Conservation (phyloP, 23 tunicate species). For the Oikopleura vanhoeffeni region DNA sequence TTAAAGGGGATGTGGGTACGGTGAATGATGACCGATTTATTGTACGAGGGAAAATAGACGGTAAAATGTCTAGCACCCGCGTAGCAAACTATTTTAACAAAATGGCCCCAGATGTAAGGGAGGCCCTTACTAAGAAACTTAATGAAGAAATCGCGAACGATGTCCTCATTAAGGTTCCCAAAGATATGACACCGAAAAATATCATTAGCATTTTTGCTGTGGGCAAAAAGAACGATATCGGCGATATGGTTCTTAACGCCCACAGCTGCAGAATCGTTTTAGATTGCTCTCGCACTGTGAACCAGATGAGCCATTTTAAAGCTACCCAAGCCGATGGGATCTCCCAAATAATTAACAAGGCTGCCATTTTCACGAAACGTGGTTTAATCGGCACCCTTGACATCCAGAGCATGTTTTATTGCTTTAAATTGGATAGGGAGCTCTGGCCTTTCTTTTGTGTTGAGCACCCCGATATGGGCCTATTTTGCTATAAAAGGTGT, state of each 20-base stretch:
- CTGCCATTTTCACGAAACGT: neutral
- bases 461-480: neutral
- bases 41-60: neutral
- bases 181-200: neutral
- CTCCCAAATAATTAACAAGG: neutral
- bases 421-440: neutral
- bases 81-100: neutral
- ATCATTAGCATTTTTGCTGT: neutral
- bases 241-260: neutral
- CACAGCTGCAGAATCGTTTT: neutral
- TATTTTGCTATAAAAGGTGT: neutral
- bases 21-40: neutral
- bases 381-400: neutral
- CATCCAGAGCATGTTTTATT: neutral
- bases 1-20: neutral
- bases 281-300: neutral
- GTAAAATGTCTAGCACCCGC: neutral
- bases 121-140: neutral
- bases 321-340: neutral
- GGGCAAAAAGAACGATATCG: neutral
- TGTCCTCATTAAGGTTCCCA: neutral
- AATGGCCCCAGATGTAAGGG: neutral
- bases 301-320: neutral
- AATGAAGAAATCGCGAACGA: neutral
- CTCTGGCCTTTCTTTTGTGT: neutral